These are phyloP conservation scores for Gavialis gangeticus DNA, from an alignment of 2,113 vertebrate genomes.

Conservation along the genomic window DNA sequence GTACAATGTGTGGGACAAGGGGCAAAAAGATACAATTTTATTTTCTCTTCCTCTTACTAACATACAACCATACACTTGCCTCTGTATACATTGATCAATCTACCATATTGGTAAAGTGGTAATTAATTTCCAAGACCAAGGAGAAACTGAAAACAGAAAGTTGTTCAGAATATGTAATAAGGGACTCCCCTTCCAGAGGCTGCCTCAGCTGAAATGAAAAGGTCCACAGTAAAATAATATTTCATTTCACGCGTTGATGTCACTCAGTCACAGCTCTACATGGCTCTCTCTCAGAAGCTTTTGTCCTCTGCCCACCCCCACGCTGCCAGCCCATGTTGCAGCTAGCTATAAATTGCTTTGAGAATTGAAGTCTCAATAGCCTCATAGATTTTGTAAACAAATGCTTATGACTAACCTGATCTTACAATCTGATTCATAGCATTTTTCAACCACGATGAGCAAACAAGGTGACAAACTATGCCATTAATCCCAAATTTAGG, in stretches of 20 bases:
- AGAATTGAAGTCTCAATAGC: slow-evolving; percentile 32
- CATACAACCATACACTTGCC: slow-evolving; percentile 44
- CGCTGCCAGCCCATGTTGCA: slow-evolving; percentile 16
- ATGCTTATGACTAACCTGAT: slow-evolving; percentile 39
- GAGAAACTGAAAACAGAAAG: slow-evolving; percentile 19
- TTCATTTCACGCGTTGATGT: slow-evolving; percentile 61
- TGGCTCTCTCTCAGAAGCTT: slow-evolving; percentile 21
- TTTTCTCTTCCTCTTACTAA: background rate
- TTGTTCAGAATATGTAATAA: slow-evolving; percentile 38
- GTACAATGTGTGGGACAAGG: background rate
- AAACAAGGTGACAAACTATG: slow-evolving; percentile 52
- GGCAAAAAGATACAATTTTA: background rate
- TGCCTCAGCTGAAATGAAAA: slow-evolving; percentile 58
- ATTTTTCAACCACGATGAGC: slow-evolving; percentile 26
- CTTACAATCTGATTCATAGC: slow-evolving; percentile 10
- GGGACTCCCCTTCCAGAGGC: slow-evolving; percentile 52
- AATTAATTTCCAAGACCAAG: slow-evolving; percentile 58
- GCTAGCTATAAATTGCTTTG: slow-evolving; percentile 27
- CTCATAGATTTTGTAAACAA: slow-evolving; percentile 52
- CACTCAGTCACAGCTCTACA: slow-evolving; percentile 1
- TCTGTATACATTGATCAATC: slow-evolving; percentile 17
- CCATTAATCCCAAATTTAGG: slow-evolving; percentile 15
- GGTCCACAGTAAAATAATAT: slow-evolving; percentile 26
- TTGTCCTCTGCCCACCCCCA: slow-evolving; percentile 17
- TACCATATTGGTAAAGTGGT: background rate